Evolutionary conservation across 2,888 invertebrate species (phyloP), one percentile per base, ranked within the genome.

Genomic region (Melolontha melolontha): DNA sequence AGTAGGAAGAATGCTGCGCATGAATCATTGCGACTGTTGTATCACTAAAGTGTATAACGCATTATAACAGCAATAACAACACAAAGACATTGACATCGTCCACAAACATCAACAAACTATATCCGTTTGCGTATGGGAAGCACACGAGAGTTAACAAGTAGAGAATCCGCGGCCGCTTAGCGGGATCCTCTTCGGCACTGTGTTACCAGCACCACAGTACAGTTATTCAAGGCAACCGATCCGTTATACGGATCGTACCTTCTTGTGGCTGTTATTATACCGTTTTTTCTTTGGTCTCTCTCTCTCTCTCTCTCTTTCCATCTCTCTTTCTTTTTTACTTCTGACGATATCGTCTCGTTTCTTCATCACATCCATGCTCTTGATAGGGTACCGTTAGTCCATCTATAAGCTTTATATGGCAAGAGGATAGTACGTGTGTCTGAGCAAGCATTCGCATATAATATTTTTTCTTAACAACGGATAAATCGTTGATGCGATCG

Each of bases 181-280:
- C 73, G 73, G 73, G 70, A 72, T 65, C 64, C 55, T 62, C 65
- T 49, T 62, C 71, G 75, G 75, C 77, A 77, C 75, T 77, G 71
- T 77, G 77, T 77, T 77, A 77, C 73, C 76, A 76, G 77, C 76
- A 72, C 74, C 66, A 72, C 59, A 67, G 70, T 72, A 72, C 73
- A 73, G 73, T 73, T 74, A 71, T 67, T 70, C 67, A 67, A 67
- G 71, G 66, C 67, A 67, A 67, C 50, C 67, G 62, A 50, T 55
- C 74, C 76, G 74, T 75, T 74, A 74, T 64, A 62, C 68, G 68
- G 64, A 70, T 73, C 71, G 72, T 71, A 70, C 72, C 72, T 71
- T 72, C 70, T 69, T 69, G 70, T 66, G 64, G 68, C 65, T 67
- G 65, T 71, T 70, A 59, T 65, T 68, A 57, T 50, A 54, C 55